Percentiles rank a stretch among this genome's conserved stretches.
Conservation (phyloP, 92 coral and sea anemone species). For the Zoanthus sansibaricus region DNA sequence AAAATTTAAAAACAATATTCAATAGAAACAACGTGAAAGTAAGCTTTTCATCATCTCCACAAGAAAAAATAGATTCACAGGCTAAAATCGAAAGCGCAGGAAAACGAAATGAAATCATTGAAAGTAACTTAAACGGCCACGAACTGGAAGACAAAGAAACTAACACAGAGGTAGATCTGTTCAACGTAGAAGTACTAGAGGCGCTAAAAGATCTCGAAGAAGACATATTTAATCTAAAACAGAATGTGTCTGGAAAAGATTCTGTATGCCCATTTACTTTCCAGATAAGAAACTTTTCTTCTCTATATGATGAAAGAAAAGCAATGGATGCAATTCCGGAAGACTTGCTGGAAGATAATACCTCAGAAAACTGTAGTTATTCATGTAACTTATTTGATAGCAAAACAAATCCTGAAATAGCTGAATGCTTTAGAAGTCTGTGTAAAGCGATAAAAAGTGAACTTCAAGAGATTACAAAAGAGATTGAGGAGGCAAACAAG, state of each 20-base stretch:
- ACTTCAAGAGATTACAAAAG: slow-evolving; percentile 3
- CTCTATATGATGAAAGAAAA: slow-evolving; percentile 6
- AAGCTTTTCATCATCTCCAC: not conserved
- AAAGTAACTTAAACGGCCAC: not conserved
- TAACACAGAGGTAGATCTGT: not conserved
- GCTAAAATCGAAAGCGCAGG: not conserved
- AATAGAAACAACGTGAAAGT: not conserved
- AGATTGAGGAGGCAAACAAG: not conserved
- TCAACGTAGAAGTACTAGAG: not conserved
- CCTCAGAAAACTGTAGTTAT: not conserved
- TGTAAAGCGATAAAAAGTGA: slow-evolving; percentile 1
- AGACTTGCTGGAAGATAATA: slow-evolving; percentile 18
- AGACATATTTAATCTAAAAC: slow-evolving; percentile 19
- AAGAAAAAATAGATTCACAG: not conserved
- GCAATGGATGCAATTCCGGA: slow-evolving; percentile 24
- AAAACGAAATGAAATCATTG: not conserved
- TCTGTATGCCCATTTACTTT: not conserved
- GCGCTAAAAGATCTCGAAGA: slow-evolving; percentile 14
- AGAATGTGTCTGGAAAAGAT: not conserved
- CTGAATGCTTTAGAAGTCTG: not conserved
- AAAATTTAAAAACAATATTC: not conserved
- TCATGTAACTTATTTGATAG: not conserved
- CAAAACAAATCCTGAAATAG: not conserved
- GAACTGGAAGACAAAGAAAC: not conserved
- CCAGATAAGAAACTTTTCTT: not conserved